Evolutionary conservation across 2,113 vertebrate species (phyloP).

Genomic region (Callipepla californica): DNA sequence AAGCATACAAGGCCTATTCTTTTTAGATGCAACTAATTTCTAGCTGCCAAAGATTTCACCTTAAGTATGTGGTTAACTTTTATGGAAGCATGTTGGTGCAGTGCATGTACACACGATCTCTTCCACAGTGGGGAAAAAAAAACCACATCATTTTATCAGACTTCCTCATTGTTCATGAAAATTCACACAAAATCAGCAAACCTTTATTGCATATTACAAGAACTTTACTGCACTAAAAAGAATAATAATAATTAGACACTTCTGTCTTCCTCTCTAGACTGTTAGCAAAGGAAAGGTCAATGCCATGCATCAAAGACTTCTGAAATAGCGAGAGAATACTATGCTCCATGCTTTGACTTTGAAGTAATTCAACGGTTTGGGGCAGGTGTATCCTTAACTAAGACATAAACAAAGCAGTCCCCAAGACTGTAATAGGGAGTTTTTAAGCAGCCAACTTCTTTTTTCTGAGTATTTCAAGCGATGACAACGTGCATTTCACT

Average conservation of each 20-base stretch:
- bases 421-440: neutral
- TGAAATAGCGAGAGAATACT: neutral
- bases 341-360: neutral
- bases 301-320: neutral
- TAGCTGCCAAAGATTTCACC: neutral
- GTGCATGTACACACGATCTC: rapidly evolving
- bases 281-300: neutral
- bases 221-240: neutral
- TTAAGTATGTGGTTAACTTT: neutral
- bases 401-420: neutral
- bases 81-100: neutral
- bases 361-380: neutral
- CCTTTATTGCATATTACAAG: neutral
- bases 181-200: neutral
- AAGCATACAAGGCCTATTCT: neutral
- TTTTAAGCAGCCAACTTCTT: neutral
- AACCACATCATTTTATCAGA: neutral
- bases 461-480: neutral
- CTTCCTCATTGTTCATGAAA: neutral
- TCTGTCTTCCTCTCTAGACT: neutral
- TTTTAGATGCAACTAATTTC: neutral
- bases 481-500: neutral
- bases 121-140: neutral
- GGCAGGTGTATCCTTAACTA: neutral
- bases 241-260: neutral